These are phyloP conservation scores for Mobula hypostoma DNA, from an alignment of 2,113 vertebrate genomes.

Conservation along the genomic window DNA sequence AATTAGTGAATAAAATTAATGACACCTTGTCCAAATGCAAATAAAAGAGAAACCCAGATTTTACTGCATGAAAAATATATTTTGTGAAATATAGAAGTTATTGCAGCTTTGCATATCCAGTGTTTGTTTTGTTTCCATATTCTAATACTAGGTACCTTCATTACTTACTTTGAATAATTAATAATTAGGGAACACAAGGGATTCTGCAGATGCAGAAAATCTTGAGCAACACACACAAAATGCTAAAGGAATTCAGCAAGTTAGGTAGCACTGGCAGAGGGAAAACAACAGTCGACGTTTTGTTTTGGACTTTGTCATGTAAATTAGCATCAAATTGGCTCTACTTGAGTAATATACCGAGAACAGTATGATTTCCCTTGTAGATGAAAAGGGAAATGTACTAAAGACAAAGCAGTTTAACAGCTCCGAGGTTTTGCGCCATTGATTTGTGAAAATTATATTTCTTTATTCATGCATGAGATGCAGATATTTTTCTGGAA, in stretches of 20 bases:
- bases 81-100: background rate
- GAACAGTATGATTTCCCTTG: background rate
- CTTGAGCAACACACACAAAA: no score
- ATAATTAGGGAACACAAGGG: background rate
- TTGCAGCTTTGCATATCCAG: background rate
- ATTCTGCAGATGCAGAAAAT: no score
- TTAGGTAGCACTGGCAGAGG: no score
- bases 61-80: background rate
- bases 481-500: no score
- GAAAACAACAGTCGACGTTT: no score
- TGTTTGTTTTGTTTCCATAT: background rate
- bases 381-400: background rate
- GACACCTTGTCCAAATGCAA: background rate
- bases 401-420: background rate
- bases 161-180: background rate
- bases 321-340: background rate
- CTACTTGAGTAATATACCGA: background rate
- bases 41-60: background rate
- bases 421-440: background rate
- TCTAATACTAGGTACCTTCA: background rate
- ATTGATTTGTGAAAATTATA: background rate
- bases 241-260: no score
- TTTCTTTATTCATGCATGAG: no score
- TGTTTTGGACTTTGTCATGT: background rate
- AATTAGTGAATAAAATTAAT: slow-evolving; percentile 15